phyloP scores from a whole-genome alignment of 53 echinoderm and acorn worm species.

The Luidia sarsii region DNA sequence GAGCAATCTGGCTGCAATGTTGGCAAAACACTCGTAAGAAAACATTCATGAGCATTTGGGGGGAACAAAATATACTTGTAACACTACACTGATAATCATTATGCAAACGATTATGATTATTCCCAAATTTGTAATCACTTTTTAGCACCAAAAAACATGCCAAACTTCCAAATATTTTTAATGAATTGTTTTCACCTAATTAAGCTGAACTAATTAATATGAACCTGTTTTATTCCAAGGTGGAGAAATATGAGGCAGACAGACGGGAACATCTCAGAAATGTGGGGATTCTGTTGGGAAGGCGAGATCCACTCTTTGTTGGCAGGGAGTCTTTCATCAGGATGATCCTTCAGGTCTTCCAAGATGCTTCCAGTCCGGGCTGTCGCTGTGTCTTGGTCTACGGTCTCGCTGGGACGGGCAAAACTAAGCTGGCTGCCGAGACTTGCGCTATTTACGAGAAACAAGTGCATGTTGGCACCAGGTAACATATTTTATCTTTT shows the following conservation, averaged over 20 bases:
- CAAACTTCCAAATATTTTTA: not conserved
- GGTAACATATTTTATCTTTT: too few species aligned
- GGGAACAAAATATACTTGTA: too few species aligned
- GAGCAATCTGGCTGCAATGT: not conserved
- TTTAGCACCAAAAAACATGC: not conserved
- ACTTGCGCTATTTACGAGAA: conserved; percentile 67
- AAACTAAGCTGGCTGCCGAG: conserved; percentile 82
- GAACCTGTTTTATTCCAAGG: not conserved
- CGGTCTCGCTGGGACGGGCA: conserved; percentile 84
- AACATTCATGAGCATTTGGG: too few species aligned
- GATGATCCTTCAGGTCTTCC: conserved; percentile 59
- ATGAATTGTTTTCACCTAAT: not conserved
- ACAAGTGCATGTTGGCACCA: too few species aligned
- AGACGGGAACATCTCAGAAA: conserved; percentile 42
- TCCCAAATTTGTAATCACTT: too few species aligned
- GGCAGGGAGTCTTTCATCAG: conserved; percentile 69
- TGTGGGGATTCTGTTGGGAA: conserved; percentile 43
- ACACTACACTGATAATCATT: too few species aligned
- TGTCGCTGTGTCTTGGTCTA: conserved; percentile 69
- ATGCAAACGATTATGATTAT: too few species aligned
- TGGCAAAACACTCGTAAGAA: conserved; percentile 23
- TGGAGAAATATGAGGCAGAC: conserved; percentile 43
- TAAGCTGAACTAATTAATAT: not conserved
- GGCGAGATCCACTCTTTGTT: conserved; percentile 70
- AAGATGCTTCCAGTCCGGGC: conserved; percentile 3